Evolutionary conservation across 2,888 invertebrate genomes (phyloP).

Genomic region (Darwinula stevensoni): DNA sequence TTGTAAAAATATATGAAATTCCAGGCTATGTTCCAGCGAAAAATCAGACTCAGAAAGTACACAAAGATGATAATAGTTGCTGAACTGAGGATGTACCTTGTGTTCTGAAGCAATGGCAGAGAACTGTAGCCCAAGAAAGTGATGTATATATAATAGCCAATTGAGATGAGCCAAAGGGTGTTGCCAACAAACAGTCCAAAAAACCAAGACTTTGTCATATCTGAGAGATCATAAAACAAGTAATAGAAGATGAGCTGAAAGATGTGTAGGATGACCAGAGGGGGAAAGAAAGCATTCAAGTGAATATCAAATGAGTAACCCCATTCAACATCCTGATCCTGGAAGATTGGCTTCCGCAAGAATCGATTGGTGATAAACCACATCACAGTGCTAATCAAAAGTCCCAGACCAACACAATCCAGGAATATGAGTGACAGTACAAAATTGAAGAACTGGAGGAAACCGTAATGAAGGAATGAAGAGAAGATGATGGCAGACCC

Average conservation of each 20-base stretch:
- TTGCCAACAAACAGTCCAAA: constrained; percentile 41
- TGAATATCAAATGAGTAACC: constrained; percentile 96
- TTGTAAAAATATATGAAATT: constrained; percentile 55
- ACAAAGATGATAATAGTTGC: constrained; percentile 41
- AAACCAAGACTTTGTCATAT: background rate
- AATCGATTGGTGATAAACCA: constrained; percentile 64
- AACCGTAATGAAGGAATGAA: constrained; percentile 7
- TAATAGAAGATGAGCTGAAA: constrained; percentile 66
- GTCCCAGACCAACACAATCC: constrained; percentile 68
- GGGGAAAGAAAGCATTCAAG: constrained; percentile 94
- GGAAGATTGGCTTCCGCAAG: constrained; percentile 28
- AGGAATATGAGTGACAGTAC: constrained; percentile 71
- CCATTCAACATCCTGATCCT: constrained; percentile 72
- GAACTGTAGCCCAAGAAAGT: constrained; percentile 89
- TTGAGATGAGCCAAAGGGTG: constrained; percentile 66
- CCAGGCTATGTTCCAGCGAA: constrained; percentile 54
- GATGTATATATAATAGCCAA: constrained; percentile 78
- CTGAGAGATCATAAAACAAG: constrained; percentile 8
- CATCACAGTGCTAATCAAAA: constrained; percentile 54
- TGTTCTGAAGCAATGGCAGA: constrained; percentile 55
- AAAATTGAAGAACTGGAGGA: constrained; percentile 35
- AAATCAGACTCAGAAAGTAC: constrained; percentile 42
- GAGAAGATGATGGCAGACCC: constrained; percentile 35
- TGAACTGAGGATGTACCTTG: constrained; percentile 52
- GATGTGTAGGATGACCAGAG: constrained; percentile 68